These are phyloP conservation scores for Turritopsis rubra DNA, from an alignment of 30 jellyfish, hydroid and myxozoan genomes.

Conservation along the genomic window DNA sequence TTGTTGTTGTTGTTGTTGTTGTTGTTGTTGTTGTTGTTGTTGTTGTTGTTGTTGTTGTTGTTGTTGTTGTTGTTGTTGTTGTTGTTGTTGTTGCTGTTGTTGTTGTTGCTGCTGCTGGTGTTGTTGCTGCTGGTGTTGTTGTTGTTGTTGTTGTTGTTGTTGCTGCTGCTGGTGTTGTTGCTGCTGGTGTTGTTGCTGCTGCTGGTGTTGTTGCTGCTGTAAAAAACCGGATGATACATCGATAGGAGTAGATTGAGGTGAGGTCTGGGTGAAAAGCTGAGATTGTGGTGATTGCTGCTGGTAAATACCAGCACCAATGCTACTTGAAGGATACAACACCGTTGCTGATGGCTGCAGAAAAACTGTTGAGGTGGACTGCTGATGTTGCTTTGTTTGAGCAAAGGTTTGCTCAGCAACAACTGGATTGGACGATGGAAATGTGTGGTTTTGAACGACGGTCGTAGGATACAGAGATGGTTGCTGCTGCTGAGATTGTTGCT, in stretches of 20 bases:
- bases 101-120: neutral
- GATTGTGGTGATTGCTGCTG: too few relatives aligned
- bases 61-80: constrained; percentile 10
- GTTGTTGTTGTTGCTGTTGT: neutral
- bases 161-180: neutral
- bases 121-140: constrained; percentile 4
- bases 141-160: neutral
- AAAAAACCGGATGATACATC: neutral
- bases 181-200: neutral
- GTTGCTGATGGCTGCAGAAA: neutral
- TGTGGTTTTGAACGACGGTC: neutral
- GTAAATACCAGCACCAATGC: neutral
- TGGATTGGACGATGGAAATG: constrained; percentile 26
- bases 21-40: neutral
- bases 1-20: neutral
- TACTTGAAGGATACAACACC: neutral
- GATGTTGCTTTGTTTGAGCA: neutral
- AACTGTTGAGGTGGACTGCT: neutral
- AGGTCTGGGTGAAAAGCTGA: neutral
- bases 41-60: neutral
- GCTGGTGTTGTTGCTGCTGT: neutral
- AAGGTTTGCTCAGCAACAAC: constrained; percentile 7
- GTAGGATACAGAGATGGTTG: neutral
- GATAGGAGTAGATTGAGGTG: neutral
- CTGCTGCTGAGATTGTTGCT: neutral